phyloP scores from a whole-genome alignment of 2,797 vertebrate species.

The Varecia variegata region DNA sequence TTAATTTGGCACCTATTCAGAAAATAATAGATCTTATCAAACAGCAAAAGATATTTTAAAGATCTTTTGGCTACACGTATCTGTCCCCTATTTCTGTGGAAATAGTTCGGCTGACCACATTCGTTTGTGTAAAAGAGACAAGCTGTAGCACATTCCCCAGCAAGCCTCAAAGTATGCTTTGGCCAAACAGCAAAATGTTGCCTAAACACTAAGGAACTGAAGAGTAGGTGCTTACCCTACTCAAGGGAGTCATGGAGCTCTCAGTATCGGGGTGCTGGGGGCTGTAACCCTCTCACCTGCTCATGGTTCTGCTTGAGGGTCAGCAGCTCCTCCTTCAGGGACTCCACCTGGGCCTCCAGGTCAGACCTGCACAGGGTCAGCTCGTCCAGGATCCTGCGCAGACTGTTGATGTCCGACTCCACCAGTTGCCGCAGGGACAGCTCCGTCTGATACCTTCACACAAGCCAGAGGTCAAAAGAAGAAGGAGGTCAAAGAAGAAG shows the following conservation, averaged over 20 bases:
- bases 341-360: slow-evolving; percentile 93
- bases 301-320: slow-evolving; percentile 93
- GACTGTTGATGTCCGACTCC: slow-evolving; percentile 90
- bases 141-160: background rate
- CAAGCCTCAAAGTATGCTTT: background rate
- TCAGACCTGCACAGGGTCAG: slow-evolving; percentile 90
- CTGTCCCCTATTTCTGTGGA: background rate
- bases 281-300: slow-evolving; percentile 82
- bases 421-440: slow-evolving; percentile 89
- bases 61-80: background rate
- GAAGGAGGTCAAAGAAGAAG: background rate
- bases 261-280: background rate
- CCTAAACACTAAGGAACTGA: background rate
- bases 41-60: background rate
- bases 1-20: background rate
- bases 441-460: slow-evolving; percentile 90
- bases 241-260: background rate
- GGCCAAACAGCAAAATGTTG: background rate
- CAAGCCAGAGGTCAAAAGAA: background rate
- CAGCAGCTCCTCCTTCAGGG: slow-evolving; percentile 91
- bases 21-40: background rate
- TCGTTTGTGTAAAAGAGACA: background rate
- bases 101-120: background rate
- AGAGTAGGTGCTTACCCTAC: background rate
- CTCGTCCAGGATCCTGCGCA: slow-evolving; percentile 91